A percentile compares a stretch with the other conserved stretches of the same genome.
Conservation (phyloP, 2,797 vertebrate genomes). For the Trachops cirrhosus region DNA sequence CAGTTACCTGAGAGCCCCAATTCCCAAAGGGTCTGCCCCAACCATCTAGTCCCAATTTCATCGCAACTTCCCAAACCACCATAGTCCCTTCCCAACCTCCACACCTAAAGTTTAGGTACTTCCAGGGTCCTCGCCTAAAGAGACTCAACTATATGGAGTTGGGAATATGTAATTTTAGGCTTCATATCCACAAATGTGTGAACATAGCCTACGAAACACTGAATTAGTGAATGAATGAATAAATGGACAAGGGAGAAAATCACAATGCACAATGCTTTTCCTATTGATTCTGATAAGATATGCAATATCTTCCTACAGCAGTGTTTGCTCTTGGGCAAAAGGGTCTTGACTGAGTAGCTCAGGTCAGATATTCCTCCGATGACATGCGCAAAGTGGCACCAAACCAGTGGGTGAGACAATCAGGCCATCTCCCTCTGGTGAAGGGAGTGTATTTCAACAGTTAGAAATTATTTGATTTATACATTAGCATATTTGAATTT, state of each 20-base stretch:
- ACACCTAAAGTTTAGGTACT: not conserved
- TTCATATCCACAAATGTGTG: not conserved
- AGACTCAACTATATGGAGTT: not conserved
- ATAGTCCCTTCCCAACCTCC: not conserved
- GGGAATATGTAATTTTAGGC: not conserved
- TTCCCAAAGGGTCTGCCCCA: not conserved
- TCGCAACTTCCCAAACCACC: not conserved
- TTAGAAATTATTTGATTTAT: not conserved
- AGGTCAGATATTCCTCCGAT: not conserved
- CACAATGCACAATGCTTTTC: not conserved
- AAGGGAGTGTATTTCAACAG: not conserved
- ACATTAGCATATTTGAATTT: conserved; percentile 4
- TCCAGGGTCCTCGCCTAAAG: not conserved
- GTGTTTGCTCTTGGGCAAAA: not conserved
- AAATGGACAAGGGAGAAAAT: not conserved
- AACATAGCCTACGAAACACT: not conserved
- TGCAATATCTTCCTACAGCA: not conserved
- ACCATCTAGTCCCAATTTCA: not conserved
- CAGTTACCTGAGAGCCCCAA: not conserved
- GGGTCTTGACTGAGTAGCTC: not conserved
- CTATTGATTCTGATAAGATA: not conserved
- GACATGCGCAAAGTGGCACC: not conserved
- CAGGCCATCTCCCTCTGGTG: not conserved
- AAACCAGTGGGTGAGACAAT: not conserved
- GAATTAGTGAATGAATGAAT: not conserved